Evolutionary conservation across 2,888 invertebrate species (phyloP).

Genomic region (Ormyrus nitidulus): DNA sequence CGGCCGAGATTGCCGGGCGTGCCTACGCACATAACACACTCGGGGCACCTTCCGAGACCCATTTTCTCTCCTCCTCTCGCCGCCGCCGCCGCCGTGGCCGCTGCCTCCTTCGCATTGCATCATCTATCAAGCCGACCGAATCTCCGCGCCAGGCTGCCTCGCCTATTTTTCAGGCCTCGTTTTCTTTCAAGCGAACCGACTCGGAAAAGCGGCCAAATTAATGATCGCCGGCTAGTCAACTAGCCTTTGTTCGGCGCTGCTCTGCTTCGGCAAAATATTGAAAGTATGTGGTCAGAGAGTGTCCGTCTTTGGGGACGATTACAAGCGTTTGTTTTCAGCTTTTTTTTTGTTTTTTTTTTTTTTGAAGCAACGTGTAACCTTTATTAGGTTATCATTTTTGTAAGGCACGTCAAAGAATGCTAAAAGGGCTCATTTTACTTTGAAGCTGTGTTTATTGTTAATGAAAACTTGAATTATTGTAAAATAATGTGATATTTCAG

Average conservation of each 20-base stretch:
- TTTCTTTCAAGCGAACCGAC: conserved; percentile 48
- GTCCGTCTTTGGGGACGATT: too few species aligned
- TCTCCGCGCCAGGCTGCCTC: conserved; percentile 43
- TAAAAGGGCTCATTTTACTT: too few species aligned
- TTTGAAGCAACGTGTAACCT: too few species aligned
- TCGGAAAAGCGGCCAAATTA: conserved; percentile 49
- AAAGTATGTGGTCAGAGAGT: background rate
- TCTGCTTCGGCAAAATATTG: conserved; percentile 23
- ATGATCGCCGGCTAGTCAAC: conserved; percentile 12
- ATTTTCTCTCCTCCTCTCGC: conserved; percentile 17
- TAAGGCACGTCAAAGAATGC: too few species aligned
- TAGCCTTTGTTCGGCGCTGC: conserved; percentile 30
- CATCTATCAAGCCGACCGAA: conserved; percentile 56
- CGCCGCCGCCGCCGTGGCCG: background rate
- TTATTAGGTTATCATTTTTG: too few species aligned
- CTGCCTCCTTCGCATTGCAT: conserved; percentile 32
- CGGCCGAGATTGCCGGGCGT: conserved; percentile 46
- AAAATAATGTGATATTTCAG: too few species aligned
- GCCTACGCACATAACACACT: conserved; percentile 30
- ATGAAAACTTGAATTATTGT: too few species aligned
- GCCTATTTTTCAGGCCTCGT: conserved; percentile 55
- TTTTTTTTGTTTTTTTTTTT: too few species aligned
- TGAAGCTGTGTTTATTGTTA: too few species aligned
- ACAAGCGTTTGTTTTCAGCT: too few species aligned
- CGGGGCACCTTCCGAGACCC: conserved; percentile 17